Percentiles rank a stretch among this genome's conserved stretches.
Evolutionary conservation across 2,113 vertebrate species (phyloP).

Genomic region (Eulemur macaco): DNA sequence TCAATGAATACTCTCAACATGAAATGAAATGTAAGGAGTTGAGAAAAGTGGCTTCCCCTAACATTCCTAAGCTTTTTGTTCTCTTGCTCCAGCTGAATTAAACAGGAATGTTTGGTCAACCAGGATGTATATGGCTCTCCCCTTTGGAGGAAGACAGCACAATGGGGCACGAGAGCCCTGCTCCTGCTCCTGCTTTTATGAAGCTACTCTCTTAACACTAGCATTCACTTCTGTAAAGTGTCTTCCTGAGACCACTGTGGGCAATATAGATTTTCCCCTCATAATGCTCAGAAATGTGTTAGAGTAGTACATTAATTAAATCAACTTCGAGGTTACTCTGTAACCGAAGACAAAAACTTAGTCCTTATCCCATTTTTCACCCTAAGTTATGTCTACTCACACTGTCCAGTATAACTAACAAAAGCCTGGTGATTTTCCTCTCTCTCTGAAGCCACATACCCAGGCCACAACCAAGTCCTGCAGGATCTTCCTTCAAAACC

Average conservation of each 20-base stretch:
- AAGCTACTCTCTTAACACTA: not conserved
- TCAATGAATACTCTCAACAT: too few species aligned
- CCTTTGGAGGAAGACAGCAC: not conserved
- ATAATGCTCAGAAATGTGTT: not conserved
- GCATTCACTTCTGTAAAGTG: rapidly evolving
- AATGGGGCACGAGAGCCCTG: not conserved
- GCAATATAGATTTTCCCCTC: not conserved
- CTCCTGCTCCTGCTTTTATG: not conserved
- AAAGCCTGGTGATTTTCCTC: not conserved
- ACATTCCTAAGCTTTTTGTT: not conserved
- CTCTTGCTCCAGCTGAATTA: not conserved
- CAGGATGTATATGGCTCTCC: not conserved
- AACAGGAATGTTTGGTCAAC: too few species aligned
- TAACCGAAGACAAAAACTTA: not conserved
- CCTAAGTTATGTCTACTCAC: not conserved
- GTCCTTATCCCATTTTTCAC: not conserved
- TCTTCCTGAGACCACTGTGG: not conserved
- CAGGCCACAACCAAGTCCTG: not conserved
- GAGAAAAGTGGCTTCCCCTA: not conserved
- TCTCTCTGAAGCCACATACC: not conserved
- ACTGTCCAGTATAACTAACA: too few species aligned
- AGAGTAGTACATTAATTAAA: not conserved
- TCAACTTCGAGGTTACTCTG: not conserved
- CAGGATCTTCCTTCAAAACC: not conserved
- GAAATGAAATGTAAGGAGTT: not conserved